Conservation (phyloP, 2,113 vertebrate genomes). For the Nothocercus nigrocapillus region DNA sequence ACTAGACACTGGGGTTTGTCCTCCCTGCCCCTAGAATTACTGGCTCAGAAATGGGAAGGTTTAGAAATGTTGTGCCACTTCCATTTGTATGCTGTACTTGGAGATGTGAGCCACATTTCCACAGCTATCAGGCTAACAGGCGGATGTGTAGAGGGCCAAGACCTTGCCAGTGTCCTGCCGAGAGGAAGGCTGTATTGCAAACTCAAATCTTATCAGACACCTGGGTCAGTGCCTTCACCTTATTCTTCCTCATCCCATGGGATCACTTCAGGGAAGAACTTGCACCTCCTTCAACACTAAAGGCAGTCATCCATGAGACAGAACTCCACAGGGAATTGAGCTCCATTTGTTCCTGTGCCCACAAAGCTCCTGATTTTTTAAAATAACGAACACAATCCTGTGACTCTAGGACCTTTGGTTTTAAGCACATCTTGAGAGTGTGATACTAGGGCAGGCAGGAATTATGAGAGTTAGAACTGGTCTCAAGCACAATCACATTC, state of each 20-base stretch:
- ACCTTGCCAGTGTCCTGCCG: neutral
- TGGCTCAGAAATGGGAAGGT: fast-evolving
- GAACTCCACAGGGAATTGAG: neutral
- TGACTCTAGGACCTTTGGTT: neutral
- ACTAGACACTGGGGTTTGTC: fast-evolving
- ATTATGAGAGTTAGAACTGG: neutral
- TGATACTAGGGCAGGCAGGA: neutral
- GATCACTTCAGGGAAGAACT: neutral
- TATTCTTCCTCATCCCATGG: neutral
- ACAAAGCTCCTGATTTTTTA: neutral
- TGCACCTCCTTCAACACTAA: fast-evolving
- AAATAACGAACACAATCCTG: neutral
- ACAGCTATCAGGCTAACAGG: neutral
- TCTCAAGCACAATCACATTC: neutral
- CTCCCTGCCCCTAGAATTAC: neutral
- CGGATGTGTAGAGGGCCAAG: neutral
- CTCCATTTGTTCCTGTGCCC: neutral
- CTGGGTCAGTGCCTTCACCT: neutral
- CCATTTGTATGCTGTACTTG: neutral
- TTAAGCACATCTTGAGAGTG: fast-evolving
- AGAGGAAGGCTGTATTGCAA: neutral
- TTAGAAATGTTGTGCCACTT: neutral
- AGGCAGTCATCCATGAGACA: neutral
- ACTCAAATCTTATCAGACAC: neutral
- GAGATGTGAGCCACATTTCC: neutral